A percentile compares a stretch with the other conserved stretches of the same genome.
Conservation (phyloP, 2,888 invertebrate genomes). For the Actias luna region DNA sequence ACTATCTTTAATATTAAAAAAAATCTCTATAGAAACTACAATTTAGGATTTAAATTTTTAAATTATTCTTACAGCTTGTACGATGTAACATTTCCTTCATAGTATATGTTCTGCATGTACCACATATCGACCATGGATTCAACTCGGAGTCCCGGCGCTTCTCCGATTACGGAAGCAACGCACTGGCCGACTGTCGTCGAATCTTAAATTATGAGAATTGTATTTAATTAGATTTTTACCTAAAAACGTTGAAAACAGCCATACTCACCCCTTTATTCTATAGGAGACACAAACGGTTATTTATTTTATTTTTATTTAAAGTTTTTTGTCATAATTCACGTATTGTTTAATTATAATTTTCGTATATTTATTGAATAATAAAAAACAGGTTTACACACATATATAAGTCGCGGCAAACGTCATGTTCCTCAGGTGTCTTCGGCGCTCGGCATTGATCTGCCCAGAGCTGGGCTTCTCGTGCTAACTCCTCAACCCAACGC, state of each 20-base stretch:
- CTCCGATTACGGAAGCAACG: slow-evolving; percentile 71
- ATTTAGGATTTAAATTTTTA: too few species aligned
- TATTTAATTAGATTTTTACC: too few species aligned
- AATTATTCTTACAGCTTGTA: slow-evolving; percentile 52
- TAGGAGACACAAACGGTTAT: too few species aligned
- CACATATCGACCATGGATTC: slow-evolving; percentile 72
- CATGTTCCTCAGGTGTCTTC: slow-evolving; percentile 50
- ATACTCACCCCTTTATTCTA: too few species aligned
- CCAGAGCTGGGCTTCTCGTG: slow-evolving; percentile 69
- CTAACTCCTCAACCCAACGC: slow-evolving; percentile 71
- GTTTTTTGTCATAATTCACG: too few species aligned
- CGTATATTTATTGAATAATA: background rate
- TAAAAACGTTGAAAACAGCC: too few species aligned
- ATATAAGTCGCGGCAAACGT: slow-evolving; percentile 63
- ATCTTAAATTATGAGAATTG: slow-evolving; percentile 38
- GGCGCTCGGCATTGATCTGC: slow-evolving; percentile 68
- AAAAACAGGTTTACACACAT: slow-evolving; percentile 42
- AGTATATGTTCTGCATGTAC: slow-evolving; percentile 65
- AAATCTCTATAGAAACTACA: too few species aligned
- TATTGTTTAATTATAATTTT: too few species aligned
- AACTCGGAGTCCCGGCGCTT: slow-evolving; percentile 67
- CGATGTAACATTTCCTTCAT: slow-evolving; percentile 52
- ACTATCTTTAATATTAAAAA: too few species aligned
- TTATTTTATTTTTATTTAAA: too few species aligned
- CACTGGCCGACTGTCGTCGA: slow-evolving; percentile 67